Percentiles rank a stretch among this genome's conserved stretches.
Conservation (phyloP, 1,140 invertebrate genomes). For the Acromyrmex charruanus region DNA sequence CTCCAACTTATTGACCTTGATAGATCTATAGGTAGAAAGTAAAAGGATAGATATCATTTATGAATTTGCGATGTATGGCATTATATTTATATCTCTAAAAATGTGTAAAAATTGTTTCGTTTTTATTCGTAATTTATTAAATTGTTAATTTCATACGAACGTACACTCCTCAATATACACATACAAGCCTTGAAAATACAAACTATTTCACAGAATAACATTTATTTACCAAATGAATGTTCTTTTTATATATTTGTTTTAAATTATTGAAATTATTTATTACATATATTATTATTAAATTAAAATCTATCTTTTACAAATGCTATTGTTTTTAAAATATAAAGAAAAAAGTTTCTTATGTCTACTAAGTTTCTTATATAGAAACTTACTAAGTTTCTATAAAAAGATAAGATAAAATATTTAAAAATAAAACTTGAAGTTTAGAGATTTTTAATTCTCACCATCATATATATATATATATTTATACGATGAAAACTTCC, state of each 20-base stretch:
- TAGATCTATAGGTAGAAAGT: neutral
- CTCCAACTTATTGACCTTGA: neutral
- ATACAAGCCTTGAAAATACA: neutral
- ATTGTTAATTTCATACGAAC: neutral
- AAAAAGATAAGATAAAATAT: too few relatives aligned
- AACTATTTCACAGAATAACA: neutral
- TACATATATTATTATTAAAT: neutral
- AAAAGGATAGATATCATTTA: constrained; percentile 9
- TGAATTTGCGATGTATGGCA: neutral
- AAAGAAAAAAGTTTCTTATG: too few relatives aligned
- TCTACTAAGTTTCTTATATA: too few relatives aligned
- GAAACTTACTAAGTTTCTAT: too few relatives aligned
- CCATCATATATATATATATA: neutral
- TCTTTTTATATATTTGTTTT: neutral
- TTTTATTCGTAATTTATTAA: constrained; percentile 12
- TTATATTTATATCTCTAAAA: constrained; percentile 1
- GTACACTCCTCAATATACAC: too few relatives aligned
- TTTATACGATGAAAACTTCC: too few relatives aligned
- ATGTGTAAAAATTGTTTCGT: neutral
- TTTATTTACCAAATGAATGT: neutral
- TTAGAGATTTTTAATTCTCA: neutral
- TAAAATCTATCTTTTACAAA: neutral
- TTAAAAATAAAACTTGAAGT: neutral
- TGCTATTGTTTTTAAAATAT: too few relatives aligned
- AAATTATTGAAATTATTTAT: neutral